phyloP scores from a whole-genome alignment of 2,113 vertebrate genomes.

The Aleadryas rufinucha region DNA sequence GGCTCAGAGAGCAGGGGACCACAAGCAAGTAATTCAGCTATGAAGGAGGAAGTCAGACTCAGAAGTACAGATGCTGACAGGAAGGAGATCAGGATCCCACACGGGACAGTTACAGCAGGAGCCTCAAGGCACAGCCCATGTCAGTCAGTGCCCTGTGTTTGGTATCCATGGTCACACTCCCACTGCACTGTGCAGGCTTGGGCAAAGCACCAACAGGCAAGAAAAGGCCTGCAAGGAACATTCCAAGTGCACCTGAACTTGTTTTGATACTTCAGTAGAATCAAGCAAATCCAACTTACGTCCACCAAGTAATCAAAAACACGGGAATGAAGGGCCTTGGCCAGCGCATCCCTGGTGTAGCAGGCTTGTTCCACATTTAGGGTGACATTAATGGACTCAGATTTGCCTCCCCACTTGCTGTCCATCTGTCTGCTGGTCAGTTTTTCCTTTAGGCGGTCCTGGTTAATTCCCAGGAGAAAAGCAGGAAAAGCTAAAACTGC shows the following conservation, averaged over 20 bases:
- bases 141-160: neutral
- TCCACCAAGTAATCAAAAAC: constrained; percentile 95
- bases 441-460: constrained; percentile 91
- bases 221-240: neutral
- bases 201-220: neutral
- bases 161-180: neutral
- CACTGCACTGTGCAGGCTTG: neutral
- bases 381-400: constrained; percentile 92
- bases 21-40: neutral
- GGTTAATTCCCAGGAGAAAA: constrained; percentile 93
- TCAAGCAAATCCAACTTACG: constrained; percentile 70
- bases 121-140: neutral
- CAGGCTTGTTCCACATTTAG: constrained; percentile 96
- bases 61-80: neutral
- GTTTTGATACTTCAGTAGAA: neutral
- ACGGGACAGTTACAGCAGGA: neutral
- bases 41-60: accelerated
- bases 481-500: constrained; percentile 95
- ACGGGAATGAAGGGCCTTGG: constrained; percentile 92
- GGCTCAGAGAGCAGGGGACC: neutral
- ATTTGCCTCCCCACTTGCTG: constrained; percentile 93
- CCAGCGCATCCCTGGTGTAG: constrained; percentile 93
- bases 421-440: constrained; percentile 98
- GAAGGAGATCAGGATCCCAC: neutral
- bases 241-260: neutral